Evolutionary conservation across 2,888 invertebrate genomes (phyloP), one percentile per base, ranked within the genome.

Genomic region (Spialia ferax): DNA sequence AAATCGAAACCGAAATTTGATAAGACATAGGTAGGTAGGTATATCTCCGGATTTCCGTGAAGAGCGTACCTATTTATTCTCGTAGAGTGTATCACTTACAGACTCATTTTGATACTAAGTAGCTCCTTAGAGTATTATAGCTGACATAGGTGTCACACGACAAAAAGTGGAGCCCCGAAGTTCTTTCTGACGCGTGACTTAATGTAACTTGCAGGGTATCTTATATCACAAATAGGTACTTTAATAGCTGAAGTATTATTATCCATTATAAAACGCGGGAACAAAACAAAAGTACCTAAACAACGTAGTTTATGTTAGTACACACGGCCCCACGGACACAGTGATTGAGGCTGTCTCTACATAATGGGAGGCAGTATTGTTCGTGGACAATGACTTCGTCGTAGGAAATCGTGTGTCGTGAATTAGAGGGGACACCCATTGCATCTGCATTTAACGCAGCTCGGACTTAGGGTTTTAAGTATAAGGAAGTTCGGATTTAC

Each of bases 321-420:
- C 59, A 60, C 66, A 66, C 66, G 45, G 66, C 59, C 50, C 65
- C 74, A 79, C 76, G 78, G 70, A 76, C 73, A 69, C 72, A 72
- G 74, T 72, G 71, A 75, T 78, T 75, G 73, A 73, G 83, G 81
- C 81, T 79, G 74, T 74, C 73, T 78, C 68, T 83, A 84, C 81
- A 82, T 83, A 85, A 84, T 78, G 63, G 55, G 63, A 66, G 73
- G 61, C 68, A 71, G 68, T 71, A 81, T 84, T 86, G 82, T 86
- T 77, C 74, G 79, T 76, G 80, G 79, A 84, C 83, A 86, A 83
- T 83, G 80, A 79, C 79, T 65, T 18, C 63, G 50, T 18, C 38
- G 64, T 65, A 66, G 60, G 54, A 67, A 67, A 67, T 67, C 45
- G 67, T 67, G 67, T 61, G 55, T 67, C 52, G 67, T 61, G 62